Percentiles rank a stretch among this genome's conserved stretches.
phyloP scores from a whole-genome alignment of 2,113 vertebrate genomes.

The Istiophorus platypterus region DNA sequence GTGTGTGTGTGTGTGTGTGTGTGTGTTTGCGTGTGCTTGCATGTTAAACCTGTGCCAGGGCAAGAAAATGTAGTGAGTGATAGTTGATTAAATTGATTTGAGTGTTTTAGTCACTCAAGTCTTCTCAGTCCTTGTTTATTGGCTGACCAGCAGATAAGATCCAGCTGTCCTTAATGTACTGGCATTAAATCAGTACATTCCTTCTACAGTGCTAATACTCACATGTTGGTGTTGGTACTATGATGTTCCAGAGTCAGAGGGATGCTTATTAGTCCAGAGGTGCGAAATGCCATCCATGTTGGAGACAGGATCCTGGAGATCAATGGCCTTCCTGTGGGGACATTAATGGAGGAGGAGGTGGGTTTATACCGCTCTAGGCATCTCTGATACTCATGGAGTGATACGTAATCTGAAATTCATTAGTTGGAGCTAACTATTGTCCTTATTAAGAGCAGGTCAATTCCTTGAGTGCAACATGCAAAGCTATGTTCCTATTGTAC shows the following conservation, averaged over 20 bases:
- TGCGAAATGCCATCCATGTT: slow-evolving; percentile 93
- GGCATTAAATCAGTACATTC: not conserved
- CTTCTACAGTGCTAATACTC: not conserved
- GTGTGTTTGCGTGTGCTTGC: not conserved
- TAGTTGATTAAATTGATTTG: not conserved
- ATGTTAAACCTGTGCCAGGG: not conserved
- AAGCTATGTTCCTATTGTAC: slow-evolving; percentile 23
- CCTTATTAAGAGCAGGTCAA: not conserved
- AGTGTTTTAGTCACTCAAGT: not conserved
- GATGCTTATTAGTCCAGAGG: slow-evolving; percentile 94
- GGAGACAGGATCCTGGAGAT: slow-evolving; percentile 98
- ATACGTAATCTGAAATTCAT: slow-evolving; percentile 1
- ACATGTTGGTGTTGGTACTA: slow-evolving; percentile 14
- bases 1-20: not conserved
- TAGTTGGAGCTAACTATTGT: not conserved
- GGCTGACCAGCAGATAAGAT: not conserved
- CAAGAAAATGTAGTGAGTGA: slow-evolving; percentile 3
- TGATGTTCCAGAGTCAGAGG: slow-evolving; percentile 88
- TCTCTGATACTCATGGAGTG: not conserved
- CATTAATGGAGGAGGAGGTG: slow-evolving; percentile 91
- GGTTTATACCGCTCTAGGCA: slow-evolving; percentile 25
- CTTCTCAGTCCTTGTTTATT: not conserved
- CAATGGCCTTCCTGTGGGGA: slow-evolving; percentile 91
- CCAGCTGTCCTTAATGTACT: not conserved
- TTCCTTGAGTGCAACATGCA: slow-evolving; percentile 28